phyloP scores from a whole-genome alignment of 2,888 invertebrate species.

The Cerastis leucographa region DNA sequence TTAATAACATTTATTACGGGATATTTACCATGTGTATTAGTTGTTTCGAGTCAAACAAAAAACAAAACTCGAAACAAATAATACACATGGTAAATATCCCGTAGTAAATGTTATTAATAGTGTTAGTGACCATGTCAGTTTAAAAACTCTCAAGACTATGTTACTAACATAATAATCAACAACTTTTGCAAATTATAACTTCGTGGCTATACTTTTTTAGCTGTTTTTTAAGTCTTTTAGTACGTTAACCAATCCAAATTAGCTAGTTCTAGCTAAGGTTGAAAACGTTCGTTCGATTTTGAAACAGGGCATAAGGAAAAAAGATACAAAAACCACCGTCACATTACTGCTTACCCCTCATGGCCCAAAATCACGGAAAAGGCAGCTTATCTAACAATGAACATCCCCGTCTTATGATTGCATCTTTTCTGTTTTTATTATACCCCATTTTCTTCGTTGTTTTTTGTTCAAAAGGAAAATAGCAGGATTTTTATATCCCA shows the following conservation, averaged over 20 bases:
- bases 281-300: background rate
- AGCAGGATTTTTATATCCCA: background rate
- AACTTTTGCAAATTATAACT: too few species aligned
- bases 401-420: constrained; percentile 3
- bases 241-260: background rate
- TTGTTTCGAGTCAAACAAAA: too few species aligned
- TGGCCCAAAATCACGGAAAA: constrained; percentile 40
- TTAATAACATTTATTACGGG: too few species aligned
- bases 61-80: too few species aligned
- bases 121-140: too few species aligned
- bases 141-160: too few species aligned
- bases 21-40: too few species aligned
- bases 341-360: constrained; percentile 1
- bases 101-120: too few species aligned
- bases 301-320: background rate
- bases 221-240: background rate
- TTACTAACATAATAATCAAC: too few species aligned
- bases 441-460: constrained; percentile 7
- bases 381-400: constrained; percentile 40
- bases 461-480: background rate
- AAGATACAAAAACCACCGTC: background rate
- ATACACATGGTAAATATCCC: too few species aligned
- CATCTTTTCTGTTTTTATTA: constrained; percentile 39
- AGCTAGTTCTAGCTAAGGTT: background rate
- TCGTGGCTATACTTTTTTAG: background rate